Conservation (phyloP, 2,113 vertebrate genomes). For the Shinisaurus crocodilurus region DNA sequence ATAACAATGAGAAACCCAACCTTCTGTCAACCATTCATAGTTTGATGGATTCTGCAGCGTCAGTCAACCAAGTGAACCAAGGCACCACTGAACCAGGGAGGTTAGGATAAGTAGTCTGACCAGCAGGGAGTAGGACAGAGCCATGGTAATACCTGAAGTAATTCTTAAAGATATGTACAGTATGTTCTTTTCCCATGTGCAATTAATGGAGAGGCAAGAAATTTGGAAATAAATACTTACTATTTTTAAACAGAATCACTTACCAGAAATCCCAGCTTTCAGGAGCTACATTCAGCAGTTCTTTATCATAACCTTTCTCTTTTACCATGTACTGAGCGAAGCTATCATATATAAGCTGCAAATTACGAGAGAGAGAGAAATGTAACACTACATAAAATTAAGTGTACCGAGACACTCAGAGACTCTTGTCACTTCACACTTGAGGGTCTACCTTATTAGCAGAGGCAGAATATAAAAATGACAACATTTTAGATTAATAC, state of each 20-base stretch:
- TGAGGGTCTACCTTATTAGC: not conserved
- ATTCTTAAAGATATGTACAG: not conserved
- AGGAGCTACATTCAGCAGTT: slow-evolving; percentile 85
- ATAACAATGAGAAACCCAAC: not conserved
- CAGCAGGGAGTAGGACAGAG: not conserved
- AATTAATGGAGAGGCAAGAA: slow-evolving; percentile 18
- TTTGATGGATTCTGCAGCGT: not conserved
- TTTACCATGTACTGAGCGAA: slow-evolving; percentile 91
- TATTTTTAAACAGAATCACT: slow-evolving; percentile 59
- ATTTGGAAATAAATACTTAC: not conserved
- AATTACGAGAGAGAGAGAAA: slow-evolving; percentile 43
- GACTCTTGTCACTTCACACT: not conserved
- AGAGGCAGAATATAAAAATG: not conserved
- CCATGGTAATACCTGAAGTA: not conserved
- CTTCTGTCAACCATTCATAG: not conserved
- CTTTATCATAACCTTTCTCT: slow-evolving; percentile 89
- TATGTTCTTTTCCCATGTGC: not conserved
- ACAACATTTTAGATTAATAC: not conserved
- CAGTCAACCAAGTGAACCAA: not conserved
- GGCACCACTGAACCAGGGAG: too few species aligned
- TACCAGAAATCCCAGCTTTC: slow-evolving; percentile 95
- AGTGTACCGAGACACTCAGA: not conserved
- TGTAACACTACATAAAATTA: slow-evolving; percentile 15
- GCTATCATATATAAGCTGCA: slow-evolving; percentile 94
- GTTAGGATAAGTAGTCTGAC: not conserved